Base-by-base conservation (phyloP, 2,888 invertebrate genomes). In the Pomacea canaliculata region DNA sequence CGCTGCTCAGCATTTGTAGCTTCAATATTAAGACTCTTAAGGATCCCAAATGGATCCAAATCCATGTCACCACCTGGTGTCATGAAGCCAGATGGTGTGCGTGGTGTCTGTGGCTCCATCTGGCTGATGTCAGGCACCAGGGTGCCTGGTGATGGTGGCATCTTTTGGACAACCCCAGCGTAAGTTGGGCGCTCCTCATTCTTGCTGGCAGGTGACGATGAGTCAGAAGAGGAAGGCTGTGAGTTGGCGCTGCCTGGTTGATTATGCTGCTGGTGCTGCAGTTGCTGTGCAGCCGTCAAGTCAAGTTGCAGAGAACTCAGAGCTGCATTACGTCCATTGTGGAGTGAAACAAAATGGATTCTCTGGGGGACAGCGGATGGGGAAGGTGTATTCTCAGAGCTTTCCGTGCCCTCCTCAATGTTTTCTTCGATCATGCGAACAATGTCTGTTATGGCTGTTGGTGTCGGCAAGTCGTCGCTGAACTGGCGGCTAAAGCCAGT, bases 1-100 rank as follows among this genome's bases (percentile, higher is more conserved):
- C 51, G 51, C 51, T 56, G 51, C 51, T 56, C 51, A 56, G 51
- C 48, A 8, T 46, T 60, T 51, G 66, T 23, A 13, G 73, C 79
- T 66, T 84, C 83, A 66, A 90, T 89, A 72, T 86, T 88, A 19
- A 90, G 81, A 79, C 89, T 86, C 68, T 85, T 84, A 46, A 90
- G 83, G 49, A 90, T 83, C 51, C 87, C 88, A 51, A 89, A 82
- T 0, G 89, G 88, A 75, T 89, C 87, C 46, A 85, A 80, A 71
- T 85, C 84, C 10, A 84, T 80, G 18, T 87, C 87, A 19, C 81
- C 82, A 8, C 85, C 84, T 3, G 87, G 86, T 0, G 87, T 86
- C 37, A 83, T 81, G 75, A 86, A 87, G 27, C 87, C 87, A 49
- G 85, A 82, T 9, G 88, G 88, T 13, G 87, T 87, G 78, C 84